phyloP scores from a whole-genome alignment of 2,797 vertebrate species.

The Craterocephalus amniculus region DNA sequence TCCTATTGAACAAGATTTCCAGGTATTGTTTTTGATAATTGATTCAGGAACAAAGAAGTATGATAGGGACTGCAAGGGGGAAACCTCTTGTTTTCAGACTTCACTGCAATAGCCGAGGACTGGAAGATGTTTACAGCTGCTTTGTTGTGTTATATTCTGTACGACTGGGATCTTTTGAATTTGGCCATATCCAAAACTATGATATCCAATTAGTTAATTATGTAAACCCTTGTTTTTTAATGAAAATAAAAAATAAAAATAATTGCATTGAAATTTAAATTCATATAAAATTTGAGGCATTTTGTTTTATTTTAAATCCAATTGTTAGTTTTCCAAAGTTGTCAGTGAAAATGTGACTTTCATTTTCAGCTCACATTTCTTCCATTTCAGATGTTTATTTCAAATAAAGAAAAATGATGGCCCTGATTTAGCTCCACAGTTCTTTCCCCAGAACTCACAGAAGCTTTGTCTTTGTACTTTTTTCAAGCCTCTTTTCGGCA shows the following conservation, averaged over 20 bases:
- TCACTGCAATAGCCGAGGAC: not conserved
- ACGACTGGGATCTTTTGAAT: slow-evolving; percentile 3
- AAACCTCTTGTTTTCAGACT: slow-evolving; percentile 12
- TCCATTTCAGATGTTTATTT: no score
- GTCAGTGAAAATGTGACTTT: no score
- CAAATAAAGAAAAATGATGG: no score
- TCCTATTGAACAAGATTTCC: not conserved
- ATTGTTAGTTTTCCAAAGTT: no score
- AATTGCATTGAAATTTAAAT: no score
- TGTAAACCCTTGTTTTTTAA: slow-evolving; percentile 70
- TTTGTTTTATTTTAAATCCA: no score
- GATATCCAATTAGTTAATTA: no score
- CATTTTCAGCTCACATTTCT: no score
- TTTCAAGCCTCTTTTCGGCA: slow-evolving; percentile 5
- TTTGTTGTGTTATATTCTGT: not conserved
- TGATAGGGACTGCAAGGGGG: not conserved
- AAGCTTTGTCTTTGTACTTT: slow-evolving; percentile 14
- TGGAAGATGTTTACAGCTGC: not conserved
- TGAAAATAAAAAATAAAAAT: slow-evolving; percentile 39
- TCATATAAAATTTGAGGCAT: no score
- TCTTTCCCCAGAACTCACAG: not conserved
- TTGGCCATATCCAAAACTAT: no score
- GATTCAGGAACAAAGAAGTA: not conserved
- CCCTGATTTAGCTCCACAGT: not conserved
- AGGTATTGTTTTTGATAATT: no score